These are phyloP conservation scores for Menidia menidia DNA, from an alignment of 2,797 vertebrate genomes.

Conservation along the genomic window DNA sequence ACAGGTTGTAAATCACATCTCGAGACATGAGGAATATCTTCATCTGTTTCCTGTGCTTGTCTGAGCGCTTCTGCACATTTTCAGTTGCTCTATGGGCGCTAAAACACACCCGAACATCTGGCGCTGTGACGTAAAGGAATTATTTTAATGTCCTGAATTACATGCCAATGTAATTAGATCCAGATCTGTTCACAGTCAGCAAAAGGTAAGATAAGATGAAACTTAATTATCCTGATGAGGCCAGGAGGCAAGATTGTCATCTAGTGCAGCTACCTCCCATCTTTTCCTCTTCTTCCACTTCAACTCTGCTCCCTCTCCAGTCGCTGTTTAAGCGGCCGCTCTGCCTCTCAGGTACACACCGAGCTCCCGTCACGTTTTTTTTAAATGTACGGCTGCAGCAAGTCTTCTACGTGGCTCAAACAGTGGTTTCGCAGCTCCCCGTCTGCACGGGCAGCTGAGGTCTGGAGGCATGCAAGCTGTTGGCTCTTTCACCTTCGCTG, in stretches of 20 bases:
- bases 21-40: conserved; percentile 8
- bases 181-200: conserved; percentile 67
- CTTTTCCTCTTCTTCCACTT: conserved; percentile 30
- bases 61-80: conserved; percentile 22
- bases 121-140: conserved; percentile 46
- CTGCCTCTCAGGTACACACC: conserved; percentile 34
- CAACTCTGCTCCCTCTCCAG: conserved; percentile 31
- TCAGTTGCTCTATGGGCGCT: conserved; percentile 19
- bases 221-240: conserved; percentile 66
- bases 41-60: conserved; percentile 17
- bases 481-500: conserved; percentile 69
- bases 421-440: conserved; percentile 61
- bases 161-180: conserved; percentile 66
- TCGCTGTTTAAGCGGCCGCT: neutral
- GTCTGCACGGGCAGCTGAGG: conserved; percentile 70
- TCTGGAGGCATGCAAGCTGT: conserved; percentile 83
- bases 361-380: conserved; percentile 36
- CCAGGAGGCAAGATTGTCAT: conserved; percentile 51
- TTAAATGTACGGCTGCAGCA: conserved; percentile 36
- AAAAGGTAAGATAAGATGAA: conserved; percentile 66
- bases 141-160: conserved; percentile 63
- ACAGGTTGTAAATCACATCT: conserved; percentile 22
- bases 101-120: conserved; percentile 52
- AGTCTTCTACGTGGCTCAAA: conserved; percentile 55
- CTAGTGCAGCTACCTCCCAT: conserved; percentile 39